Percentiles rank a stretch among this genome's conserved stretches.
These are phyloP conservation scores for Lates calcarifer DNA, from an alignment of 2,113 vertebrate genomes.

Conservation along the genomic window DNA sequence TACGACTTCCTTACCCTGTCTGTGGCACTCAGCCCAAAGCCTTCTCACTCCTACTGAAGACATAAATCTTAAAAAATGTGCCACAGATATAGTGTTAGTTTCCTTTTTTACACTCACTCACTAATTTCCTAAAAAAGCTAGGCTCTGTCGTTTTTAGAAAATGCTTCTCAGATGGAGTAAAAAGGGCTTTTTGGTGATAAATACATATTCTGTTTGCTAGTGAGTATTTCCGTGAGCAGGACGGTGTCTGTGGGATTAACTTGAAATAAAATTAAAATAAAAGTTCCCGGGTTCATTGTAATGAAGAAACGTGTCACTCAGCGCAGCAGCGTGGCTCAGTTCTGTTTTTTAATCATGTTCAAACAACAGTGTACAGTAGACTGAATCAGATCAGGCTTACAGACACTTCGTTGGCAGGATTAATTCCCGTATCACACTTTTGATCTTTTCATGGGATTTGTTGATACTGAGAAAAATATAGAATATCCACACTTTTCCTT, in stretches of 20 bases:
- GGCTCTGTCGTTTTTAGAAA: neutral
- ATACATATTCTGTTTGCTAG: neutral
- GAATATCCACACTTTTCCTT: slow-evolving; percentile 1
- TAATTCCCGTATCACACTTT: neutral
- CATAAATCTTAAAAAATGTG: neutral
- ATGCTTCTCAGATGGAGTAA: neutral
- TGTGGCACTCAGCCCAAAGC: neutral
- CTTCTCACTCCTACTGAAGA: neutral
- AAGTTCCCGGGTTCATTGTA: neutral
- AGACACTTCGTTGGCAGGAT: neutral
- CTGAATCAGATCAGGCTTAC: neutral
- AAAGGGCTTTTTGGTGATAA: neutral
- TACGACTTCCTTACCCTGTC: neutral
- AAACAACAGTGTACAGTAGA: neutral
- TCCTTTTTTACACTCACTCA: neutral
- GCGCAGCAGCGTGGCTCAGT: too few species aligned
- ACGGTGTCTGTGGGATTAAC: neutral
- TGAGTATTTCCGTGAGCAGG: neutral
- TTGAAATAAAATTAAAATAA: neutral
- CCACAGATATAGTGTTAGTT: neutral
- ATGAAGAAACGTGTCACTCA: neutral
- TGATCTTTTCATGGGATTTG: neutral
- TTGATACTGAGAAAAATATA: neutral
- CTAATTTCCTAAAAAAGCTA: neutral
- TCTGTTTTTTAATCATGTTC: neutral